These are phyloP conservation scores for Pitangus sulphuratus DNA, from an alignment of 2,797 vertebrate species.

Conservation along the genomic window DNA sequence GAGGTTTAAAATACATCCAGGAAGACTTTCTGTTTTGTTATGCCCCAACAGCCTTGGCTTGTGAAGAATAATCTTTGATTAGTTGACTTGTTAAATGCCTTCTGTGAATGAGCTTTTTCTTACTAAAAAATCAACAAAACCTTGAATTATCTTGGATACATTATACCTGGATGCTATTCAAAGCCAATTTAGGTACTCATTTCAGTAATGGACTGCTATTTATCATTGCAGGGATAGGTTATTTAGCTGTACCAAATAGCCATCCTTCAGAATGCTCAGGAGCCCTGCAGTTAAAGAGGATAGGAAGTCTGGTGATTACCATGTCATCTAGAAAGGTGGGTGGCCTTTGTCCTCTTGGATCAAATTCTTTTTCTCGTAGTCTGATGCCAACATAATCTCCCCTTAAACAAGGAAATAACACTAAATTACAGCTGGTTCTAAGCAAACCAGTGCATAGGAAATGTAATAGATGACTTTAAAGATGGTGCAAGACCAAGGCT, in stretches of 20 bases:
- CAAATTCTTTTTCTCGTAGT: conserved; percentile 86
- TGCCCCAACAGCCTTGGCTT: neutral
- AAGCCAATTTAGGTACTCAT: neutral
- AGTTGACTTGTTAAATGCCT: neutral
- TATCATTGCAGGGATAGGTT: neutral
- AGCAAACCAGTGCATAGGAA: neutral
- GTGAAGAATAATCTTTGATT: neutral
- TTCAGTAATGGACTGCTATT: neutral
- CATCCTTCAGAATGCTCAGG: neutral
- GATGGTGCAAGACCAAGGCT: neutral
- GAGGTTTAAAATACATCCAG: neutral
- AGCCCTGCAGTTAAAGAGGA: neutral
- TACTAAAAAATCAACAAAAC: neutral
- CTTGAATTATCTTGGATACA: neutral
- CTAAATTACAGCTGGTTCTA: conserved; percentile 14
- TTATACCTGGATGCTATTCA: neutral
- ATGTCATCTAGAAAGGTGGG: conserved; percentile 84
- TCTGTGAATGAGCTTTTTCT: neutral
- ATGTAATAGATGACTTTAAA: neutral
- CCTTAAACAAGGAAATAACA: conserved; percentile 75
- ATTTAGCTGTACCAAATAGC: neutral
- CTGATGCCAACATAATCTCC: conserved; percentile 85
- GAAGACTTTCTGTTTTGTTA: neutral
- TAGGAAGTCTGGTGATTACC: conserved; percentile 74
- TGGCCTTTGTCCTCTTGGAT: conserved; percentile 83